Evolutionary conservation across 2,113 vertebrate species (phyloP), one percentile per base, ranked within the genome.

Genomic region (Prolemur simus): DNA sequence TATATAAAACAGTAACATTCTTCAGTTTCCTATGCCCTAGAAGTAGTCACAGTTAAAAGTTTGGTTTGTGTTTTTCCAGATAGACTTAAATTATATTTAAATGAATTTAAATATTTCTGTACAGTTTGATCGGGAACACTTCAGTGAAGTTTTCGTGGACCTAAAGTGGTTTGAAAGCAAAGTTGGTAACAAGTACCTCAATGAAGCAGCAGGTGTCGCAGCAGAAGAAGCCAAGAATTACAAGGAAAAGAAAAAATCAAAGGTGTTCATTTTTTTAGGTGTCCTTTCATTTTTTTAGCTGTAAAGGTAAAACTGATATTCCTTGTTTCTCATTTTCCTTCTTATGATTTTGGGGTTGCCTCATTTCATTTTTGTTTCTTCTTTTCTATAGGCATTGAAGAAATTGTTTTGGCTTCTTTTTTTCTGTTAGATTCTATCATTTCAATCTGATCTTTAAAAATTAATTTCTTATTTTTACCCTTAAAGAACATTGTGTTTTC

Each of bases 131-230:
- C 99, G 99, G 78, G 99, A 99, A 74, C 99, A 99, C 98, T 99
- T 99, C 97, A 99, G 97, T 96, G 99, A 99, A 96, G 99, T 99
- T 96, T 99, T 99, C 98, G 99, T 99, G 97, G 99, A 99, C 98
- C 98, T 99, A 68, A 99, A 99, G 98, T 99, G 99, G 99, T 99
- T 99, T 98, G 99, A 99, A 98, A 99, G 99, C 98, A 99, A 99
- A 99, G 99, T 99, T 74, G 99, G 99, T 56, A 99, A 99, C 98
- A 99, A 99, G 98, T 99, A 99, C 98, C 98, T 99, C 97, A 99
- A 99, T 0, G 99, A 99, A 98, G 99, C 99, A 8, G 99, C 99
- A 25, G 99, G 99, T 42, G 96, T 98, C 29, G 99, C 99, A 90
- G 99, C 99, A 47, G 99, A 99, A 96, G 99, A 99, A 98, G 99